These are phyloP conservation scores for Harpagifer antarcticus DNA, from an alignment of 2,797 vertebrate species.

Conservation along the genomic window DNA sequence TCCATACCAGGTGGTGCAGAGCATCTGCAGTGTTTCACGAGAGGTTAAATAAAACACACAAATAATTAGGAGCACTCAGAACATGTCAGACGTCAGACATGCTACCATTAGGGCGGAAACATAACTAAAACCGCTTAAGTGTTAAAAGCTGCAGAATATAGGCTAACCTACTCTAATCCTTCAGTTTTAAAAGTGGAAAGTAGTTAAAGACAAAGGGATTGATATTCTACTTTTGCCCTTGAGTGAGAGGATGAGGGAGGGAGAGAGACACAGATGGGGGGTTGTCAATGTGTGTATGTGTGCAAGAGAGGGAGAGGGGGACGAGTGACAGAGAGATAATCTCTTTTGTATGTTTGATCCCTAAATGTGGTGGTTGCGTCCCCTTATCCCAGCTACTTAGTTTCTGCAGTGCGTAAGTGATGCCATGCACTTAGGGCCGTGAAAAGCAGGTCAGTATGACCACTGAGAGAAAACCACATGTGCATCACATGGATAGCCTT, in stretches of 20 bases:
- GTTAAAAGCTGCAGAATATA: constrained; percentile 66
- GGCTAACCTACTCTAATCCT: constrained; percentile 74
- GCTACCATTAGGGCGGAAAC: constrained; percentile 41
- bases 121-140: constrained; percentile 66
- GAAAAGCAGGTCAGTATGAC: constrained; percentile 84
- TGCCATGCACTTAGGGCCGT: constrained; percentile 83
- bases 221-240: constrained; percentile 77
- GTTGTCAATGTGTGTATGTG: constrained; percentile 19
- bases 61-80: constrained; percentile 62
- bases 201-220: constrained; percentile 80
- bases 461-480: constrained; percentile 80
- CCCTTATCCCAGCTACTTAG: constrained; percentile 80
- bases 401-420: constrained; percentile 77
- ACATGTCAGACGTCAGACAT: constrained; percentile 35
- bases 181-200: constrained; percentile 72
- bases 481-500: constrained; percentile 81
- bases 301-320: constrained; percentile 12
- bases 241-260: constrained; percentile 46
- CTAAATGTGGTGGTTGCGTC: constrained; percentile 83
- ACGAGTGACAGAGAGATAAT: constrained; percentile 69
- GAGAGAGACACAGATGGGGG: constrained; percentile 8
- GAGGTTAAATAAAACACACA: constrained; percentile 33
- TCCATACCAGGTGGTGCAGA: constrained; percentile 59
- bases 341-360: constrained; percentile 84
- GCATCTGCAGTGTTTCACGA: constrained; percentile 45